Conservation (phyloP, 2,797 vertebrate genomes). For the Anolis apletophallus region DNA sequence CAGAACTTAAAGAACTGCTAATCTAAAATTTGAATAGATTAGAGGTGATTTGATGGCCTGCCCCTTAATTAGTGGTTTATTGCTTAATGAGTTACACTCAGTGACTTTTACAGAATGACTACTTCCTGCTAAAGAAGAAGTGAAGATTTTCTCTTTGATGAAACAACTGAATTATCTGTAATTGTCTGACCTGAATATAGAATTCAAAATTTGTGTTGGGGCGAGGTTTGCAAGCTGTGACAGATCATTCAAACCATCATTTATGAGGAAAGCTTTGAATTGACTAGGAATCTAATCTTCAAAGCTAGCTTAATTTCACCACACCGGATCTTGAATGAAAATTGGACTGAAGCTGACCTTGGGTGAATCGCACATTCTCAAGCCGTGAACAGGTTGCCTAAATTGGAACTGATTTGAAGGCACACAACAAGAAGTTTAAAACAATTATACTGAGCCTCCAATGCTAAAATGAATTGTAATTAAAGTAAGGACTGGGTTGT, state of each 20-base stretch:
- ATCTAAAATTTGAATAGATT: neutral
- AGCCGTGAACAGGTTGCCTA: too few relatives aligned
- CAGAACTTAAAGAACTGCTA: neutral
- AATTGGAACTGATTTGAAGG: too few relatives aligned
- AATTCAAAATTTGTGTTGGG: neutral
- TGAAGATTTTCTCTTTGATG: neutral
- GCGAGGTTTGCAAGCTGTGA: neutral
- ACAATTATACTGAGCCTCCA: neutral
- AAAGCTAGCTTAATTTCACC: neutral
- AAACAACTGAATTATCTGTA: neutral
- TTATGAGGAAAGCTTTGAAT: neutral
- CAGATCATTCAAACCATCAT: neutral
- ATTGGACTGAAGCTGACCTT: neutral
- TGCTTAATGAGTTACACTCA: neutral
- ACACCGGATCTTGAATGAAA: neutral
- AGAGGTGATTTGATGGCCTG: neutral
- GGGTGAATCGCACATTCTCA: too few relatives aligned
- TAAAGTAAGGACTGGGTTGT: too few relatives aligned
- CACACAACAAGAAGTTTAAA: neutral
- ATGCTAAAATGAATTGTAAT: neutral
- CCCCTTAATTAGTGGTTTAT: neutral
- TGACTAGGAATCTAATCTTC: neutral
- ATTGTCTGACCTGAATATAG: neutral
- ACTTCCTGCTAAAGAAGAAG: slow-evolving; percentile 15
- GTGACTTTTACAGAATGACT: neutral